These are phyloP conservation scores for Phania funesta DNA, from an alignment of 2,888 invertebrate genomes.

Conservation along the genomic window DNA sequence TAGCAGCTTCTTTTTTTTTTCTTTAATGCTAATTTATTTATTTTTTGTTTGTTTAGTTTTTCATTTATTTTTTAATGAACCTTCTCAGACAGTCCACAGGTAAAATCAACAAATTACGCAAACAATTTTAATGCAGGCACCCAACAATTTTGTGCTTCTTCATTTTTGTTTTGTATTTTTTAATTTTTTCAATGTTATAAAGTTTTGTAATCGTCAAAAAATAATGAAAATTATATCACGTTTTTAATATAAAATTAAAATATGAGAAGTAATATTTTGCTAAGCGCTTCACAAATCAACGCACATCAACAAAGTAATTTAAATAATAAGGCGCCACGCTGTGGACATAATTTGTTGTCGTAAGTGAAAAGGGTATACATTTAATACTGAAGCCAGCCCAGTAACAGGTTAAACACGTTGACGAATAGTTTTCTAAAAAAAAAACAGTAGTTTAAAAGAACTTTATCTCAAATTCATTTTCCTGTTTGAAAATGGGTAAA, in stretches of 20 bases:
- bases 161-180: neutral
- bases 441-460: no score
- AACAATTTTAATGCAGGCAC: neutral
- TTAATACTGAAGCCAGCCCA: no score
- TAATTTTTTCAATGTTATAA: neutral
- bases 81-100: neutral
- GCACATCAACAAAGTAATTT: neutral
- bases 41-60: neutral
- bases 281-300: neutral
- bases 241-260: constrained; percentile 33
- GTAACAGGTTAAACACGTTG: no score
- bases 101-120: neutral
- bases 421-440: no score
- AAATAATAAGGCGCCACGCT: constrained; percentile 14
- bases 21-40: neutral
- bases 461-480: no score
- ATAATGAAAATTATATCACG: constrained; percentile 48
- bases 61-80: neutral
- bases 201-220: neutral
- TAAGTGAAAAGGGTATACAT: no score
- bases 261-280: constrained; percentile 5
- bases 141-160: neutral
- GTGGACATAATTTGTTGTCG: neutral
- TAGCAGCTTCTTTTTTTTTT: no score
- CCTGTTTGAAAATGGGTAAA: no score